phyloP scores from a whole-genome alignment of 2,113 vertebrate genomes.

The Myrmecophaga tridactyla region DNA sequence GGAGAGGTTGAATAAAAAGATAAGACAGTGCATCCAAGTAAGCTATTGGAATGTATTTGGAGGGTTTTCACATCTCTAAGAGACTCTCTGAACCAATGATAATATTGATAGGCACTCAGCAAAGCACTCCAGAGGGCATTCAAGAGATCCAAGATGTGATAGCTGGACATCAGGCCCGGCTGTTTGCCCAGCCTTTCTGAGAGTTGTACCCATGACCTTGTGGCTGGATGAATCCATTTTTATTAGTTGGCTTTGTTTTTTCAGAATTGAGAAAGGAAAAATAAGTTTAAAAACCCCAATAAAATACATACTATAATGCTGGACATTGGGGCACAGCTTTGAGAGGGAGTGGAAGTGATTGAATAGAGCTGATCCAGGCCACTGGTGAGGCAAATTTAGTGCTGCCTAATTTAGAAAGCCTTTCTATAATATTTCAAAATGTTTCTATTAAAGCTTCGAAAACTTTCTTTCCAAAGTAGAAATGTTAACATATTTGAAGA shows the following conservation, averaged over 20 bases:
- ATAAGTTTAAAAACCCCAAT: not conserved
- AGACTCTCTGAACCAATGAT: not conserved
- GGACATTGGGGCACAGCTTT: not conserved
- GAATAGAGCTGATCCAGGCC: not conserved
- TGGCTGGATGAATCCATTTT: not conserved
- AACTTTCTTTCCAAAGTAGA: not conserved
- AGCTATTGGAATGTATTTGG: not conserved
- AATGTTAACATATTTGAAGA: not conserved
- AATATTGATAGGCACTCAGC: not conserved
- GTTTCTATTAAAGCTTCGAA: not conserved
- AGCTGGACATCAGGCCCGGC: not conserved
- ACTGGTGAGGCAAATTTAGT: not conserved
- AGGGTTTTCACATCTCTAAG: not conserved
- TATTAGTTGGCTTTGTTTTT: not conserved
- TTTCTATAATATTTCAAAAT: constrained; percentile 1
- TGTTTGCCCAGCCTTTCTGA: not conserved
- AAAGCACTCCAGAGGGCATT: not conserved
- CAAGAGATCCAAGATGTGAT: not conserved
- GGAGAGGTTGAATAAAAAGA: constrained; percentile 12
- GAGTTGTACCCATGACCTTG: not conserved
- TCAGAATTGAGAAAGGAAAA: not conserved
- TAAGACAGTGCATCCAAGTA: not conserved
- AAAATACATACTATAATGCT: not conserved
- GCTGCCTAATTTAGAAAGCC: not conserved
- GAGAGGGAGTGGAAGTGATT: not conserved